Percentiles rank a stretch among this genome's conserved stretches.
phyloP scores from a whole-genome alignment of 2,888 invertebrate species.

The Dasysyrphus tricinctus region DNA sequence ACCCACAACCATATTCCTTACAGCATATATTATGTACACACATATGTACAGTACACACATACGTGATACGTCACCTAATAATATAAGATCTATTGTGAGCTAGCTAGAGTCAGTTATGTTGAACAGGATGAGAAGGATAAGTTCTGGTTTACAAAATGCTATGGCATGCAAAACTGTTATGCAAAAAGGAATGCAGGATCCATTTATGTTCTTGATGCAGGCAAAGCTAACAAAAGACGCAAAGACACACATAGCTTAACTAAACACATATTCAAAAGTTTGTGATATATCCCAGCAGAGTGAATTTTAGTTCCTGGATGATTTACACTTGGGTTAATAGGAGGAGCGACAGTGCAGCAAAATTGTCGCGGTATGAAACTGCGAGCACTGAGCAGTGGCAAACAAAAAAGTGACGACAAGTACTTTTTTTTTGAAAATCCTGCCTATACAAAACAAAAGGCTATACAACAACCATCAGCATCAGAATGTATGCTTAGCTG shows the following conservation, averaged over 20 bases:
- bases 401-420: background rate
- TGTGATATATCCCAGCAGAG: conserved; percentile 3
- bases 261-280: conserved; percentile 7
- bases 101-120: conserved; percentile 32
- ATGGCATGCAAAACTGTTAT: conserved; percentile 34
- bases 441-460: conserved; percentile 8
- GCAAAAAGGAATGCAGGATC: conserved; percentile 11
- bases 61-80: conserved; percentile 22
- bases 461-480: background rate
- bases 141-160: conserved; percentile 33
- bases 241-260: conserved; percentile 9
- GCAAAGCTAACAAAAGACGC: conserved; percentile 57
- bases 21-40: background rate
- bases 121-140: conserved; percentile 35
- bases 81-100: conserved; percentile 22
- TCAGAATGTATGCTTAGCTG: background rate
- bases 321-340: conserved; percentile 60
- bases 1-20: background rate
- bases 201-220: conserved; percentile 56
- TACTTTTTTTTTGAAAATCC: conserved; percentile 24
- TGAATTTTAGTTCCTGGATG: conserved; percentile 53
- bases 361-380: conserved; percentile 39
- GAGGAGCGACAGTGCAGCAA: conserved; percentile 37
- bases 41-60: conserved; percentile 2
- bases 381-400: background rate